A percentile compares a stretch with the other conserved stretches of the same genome.
phyloP scores from a whole-genome alignment of 2,113 vertebrate species.

The Bostrychus sinensis region DNA sequence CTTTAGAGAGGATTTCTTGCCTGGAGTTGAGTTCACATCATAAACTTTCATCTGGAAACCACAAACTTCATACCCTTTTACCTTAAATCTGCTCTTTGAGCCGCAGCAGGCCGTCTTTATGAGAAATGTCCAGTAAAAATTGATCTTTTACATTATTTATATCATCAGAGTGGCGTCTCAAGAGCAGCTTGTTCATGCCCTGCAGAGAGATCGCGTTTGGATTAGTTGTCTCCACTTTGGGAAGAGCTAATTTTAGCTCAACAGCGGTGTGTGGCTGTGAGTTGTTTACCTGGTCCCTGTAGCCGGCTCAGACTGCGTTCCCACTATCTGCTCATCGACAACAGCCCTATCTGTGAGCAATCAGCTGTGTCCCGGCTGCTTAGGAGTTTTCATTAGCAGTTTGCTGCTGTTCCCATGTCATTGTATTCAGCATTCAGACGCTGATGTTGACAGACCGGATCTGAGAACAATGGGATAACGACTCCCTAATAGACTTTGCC shows the following conservation, averaged over 20 bases:
- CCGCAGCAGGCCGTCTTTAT: conserved; percentile 3
- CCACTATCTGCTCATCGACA: conserved; percentile 32
- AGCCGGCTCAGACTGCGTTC: conserved; percentile 40
- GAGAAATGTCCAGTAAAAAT: conserved; percentile 15
- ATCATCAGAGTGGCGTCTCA: conserved; percentile 14
- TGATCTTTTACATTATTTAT: conserved; percentile 18
- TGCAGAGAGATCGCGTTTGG: conserved; percentile 35
- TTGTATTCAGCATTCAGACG: conserved; percentile 43
- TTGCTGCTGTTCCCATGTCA: conserved; percentile 39
- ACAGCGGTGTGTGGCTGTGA: conserved; percentile 18
- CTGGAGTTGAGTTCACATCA: neutral
- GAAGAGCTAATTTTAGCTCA: conserved; percentile 41
- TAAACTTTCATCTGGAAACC: conserved; percentile 14
- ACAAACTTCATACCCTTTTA: conserved; percentile 6
- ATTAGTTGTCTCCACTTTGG: conserved; percentile 33
- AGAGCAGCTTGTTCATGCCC: conserved; percentile 18
- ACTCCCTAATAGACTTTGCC: conserved; percentile 53
- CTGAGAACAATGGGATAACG: conserved; percentile 54
- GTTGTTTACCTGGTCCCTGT: conserved; percentile 57
- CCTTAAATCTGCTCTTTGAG: conserved; percentile 12
- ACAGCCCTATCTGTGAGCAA: conserved; percentile 28
- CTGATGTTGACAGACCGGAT: conserved; percentile 58
- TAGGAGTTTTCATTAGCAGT: conserved; percentile 60
- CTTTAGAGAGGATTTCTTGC: conserved; percentile 8
- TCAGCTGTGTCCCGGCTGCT: conserved; percentile 50